Conservation (phyloP, 2,797 vertebrate species). For the Falco peregrinus region DNA sequence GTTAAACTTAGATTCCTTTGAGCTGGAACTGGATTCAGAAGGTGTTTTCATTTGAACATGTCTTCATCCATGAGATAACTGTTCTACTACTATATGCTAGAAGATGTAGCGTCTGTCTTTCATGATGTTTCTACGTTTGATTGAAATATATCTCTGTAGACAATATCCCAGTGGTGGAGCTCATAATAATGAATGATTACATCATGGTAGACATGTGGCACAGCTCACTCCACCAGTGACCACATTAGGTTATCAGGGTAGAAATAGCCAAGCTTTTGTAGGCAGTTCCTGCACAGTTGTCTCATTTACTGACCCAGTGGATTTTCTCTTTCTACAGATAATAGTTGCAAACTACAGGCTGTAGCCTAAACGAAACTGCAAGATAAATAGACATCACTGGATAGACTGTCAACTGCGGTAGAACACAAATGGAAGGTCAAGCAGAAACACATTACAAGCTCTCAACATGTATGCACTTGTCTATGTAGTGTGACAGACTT, state of each 20-base stretch:
- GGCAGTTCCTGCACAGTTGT: accelerated
- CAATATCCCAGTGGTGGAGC: neutral
- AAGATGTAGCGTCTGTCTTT: neutral
- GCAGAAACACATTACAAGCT: neutral
- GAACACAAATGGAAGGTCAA: neutral
- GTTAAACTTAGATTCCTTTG: neutral
- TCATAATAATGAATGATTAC: neutral
- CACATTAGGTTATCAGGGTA: neutral
- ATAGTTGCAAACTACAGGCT: neutral
- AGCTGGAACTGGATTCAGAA: neutral
- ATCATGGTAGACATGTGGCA: neutral
- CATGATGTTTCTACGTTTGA: neutral
- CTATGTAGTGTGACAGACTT: neutral
- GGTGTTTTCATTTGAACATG: neutral
- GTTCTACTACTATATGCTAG: neutral
- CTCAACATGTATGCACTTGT: neutral
- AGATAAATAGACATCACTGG: neutral
- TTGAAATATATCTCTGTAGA: neutral
- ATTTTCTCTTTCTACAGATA: neutral
- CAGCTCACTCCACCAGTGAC: neutral
- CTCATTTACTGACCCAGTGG: neutral
- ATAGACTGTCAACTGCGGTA: neutral
- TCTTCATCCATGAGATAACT: neutral
- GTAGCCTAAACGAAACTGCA: neutral
- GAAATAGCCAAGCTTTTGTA: neutral